Conservation (phyloP, 2,888 invertebrate genomes). For the Pandemis cinnamomeana region DNA sequence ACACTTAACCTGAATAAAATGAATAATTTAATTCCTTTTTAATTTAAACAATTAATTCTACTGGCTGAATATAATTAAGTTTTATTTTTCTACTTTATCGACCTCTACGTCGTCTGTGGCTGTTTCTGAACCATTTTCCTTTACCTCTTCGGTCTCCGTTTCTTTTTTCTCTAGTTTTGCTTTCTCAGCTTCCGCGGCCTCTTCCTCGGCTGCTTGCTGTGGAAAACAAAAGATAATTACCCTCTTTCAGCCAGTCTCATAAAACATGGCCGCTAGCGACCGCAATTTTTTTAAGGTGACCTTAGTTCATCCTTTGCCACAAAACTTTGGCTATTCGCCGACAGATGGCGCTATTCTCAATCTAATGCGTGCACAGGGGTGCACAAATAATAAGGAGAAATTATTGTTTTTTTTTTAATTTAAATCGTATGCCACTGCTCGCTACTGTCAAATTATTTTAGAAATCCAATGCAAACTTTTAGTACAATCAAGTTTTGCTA, state of each 20-base stretch:
- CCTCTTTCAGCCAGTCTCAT: neutral
- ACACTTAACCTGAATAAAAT: neutral
- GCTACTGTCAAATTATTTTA: no score
- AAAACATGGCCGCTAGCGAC: neutral
- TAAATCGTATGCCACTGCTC: no score
- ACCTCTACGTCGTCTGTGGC: conserved; percentile 39
- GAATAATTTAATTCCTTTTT: neutral
- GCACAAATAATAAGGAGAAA: no score
- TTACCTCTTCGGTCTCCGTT: conserved; percentile 18
- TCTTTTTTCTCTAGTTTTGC: conserved; percentile 42
- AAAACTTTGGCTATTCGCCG: conserved; percentile 16
- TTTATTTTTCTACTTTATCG: conserved; percentile 38
- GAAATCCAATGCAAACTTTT: no score
- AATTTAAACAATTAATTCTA: conserved; percentile 9
- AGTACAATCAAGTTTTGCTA: no score
- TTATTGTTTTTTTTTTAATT: no score
- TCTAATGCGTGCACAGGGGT: neutral
- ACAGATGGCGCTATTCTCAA: conserved; percentile 24
- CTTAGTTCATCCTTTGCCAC: no score
- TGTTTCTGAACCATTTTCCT: conserved; percentile 37
- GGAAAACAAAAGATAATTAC: conserved; percentile 29
- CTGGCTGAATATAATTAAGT: conserved; percentile 4
- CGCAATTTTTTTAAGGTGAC: neutral
- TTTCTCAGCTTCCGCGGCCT: conserved; percentile 24
- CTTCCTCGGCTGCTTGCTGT: conserved; percentile 47